Conservation (phyloP, 2,797 vertebrate species). For the Morus bassanus region DNA sequence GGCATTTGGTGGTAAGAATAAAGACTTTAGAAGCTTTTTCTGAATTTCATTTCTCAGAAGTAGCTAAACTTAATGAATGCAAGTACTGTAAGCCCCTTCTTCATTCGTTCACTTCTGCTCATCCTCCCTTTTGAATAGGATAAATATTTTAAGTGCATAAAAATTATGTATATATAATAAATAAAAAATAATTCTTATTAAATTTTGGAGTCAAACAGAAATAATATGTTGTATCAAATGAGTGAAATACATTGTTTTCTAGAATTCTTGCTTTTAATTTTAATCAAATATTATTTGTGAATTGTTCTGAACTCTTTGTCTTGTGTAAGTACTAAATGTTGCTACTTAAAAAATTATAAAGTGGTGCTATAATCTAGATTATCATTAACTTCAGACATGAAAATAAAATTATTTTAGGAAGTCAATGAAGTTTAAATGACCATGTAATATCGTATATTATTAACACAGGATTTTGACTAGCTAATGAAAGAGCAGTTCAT, state of each 20-base stretch:
- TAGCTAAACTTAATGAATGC: neutral
- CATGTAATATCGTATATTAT: too few species aligned
- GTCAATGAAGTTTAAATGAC: neutral
- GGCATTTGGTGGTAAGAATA: rapidly evolving
- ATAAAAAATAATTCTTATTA: neutral
- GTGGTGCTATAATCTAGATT: neutral
- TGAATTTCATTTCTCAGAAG: neutral
- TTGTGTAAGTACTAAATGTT: neutral
- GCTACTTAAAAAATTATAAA: neutral
- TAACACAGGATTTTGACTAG: neutral
- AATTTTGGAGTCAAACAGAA: neutral
- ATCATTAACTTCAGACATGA: neutral
- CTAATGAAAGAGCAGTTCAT: neutral
- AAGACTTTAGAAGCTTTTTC: neutral
- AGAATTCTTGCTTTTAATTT: neutral
- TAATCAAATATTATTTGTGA: neutral
- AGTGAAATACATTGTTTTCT: neutral
- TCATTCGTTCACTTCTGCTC: neutral
- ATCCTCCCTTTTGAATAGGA: neutral
- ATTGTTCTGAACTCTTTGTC: neutral
- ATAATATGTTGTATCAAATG: neutral
- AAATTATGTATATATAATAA: neutral
- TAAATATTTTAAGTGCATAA: neutral
- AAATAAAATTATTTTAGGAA: neutral
- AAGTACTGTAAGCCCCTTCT: neutral